Base-by-base conservation (phyloP, 2,113 vertebrate genomes). In the Rhadina sibilatrix region DNA sequence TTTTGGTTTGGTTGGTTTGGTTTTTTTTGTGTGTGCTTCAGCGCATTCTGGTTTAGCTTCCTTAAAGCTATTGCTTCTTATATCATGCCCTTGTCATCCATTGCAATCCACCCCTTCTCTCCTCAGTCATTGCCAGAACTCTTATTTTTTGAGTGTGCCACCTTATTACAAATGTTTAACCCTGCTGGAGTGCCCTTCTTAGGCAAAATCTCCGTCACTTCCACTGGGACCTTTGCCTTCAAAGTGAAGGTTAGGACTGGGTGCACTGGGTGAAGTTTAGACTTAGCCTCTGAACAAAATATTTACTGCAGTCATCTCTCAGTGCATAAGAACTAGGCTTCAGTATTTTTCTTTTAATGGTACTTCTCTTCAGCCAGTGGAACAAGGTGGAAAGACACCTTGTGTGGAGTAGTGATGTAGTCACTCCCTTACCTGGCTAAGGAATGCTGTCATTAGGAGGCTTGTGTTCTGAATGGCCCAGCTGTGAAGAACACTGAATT, bases 41-140 rank as follows among this genome's bases (percentile, higher is more conserved):
- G 56, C 92, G 87, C 97, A 95, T 97, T 97, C 96, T 93, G 97
- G 96, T 95, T 97, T 96, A 94, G 78, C 96, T 98, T 97, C 83
- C 91, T 78, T 95, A 95, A 94, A 87, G 96, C 97, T 95, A n/a
- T 93, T 44, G 97, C 96, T 97, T 97, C 93, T 97, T 95, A 68
- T 92, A 56, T 92, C 95, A 94, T 96, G 90, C 91, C 89, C 88
- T 91, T 93, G 89, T 95, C 90, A 65, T 95, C 69, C 96, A 97
- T 96, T 95, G 94, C 97, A 97, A 69, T 79, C 82, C 74, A 69
- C 35, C 86, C 37, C 33, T 77, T 59, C 65, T 65, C 65, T 82
- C 93, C 86, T 93, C 60, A n/a, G 77, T 93, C 96, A 96, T 94
- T 88, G 82, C 84, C 92, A 94, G 70, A 79, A 81, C 65, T 95